Evolutionary conservation across 2,797 vertebrate species (phyloP).

Genomic region (Brachyalestes nurse): DNA sequence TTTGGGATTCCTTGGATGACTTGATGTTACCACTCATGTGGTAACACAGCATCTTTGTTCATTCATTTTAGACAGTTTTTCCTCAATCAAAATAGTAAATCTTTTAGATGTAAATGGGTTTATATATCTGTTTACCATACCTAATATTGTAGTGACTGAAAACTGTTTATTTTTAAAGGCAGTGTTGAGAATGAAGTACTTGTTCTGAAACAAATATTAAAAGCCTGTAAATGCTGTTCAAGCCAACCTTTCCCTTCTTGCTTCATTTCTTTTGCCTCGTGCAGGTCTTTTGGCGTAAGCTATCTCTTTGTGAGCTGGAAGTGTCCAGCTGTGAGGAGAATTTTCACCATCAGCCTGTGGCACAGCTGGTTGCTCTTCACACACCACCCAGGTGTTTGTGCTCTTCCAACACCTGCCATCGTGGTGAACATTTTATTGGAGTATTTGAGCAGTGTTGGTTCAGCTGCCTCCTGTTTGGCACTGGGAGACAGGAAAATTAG

Average conservation of each 20-base stretch:
- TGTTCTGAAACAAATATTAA: too few species aligned
- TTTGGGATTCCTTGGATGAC: too few species aligned
- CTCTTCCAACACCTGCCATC: constrained; percentile 6
- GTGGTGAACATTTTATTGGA: background rate
- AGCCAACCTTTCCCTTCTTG: background rate
- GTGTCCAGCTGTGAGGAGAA: constrained; percentile 31
- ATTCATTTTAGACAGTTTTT: too few species aligned
- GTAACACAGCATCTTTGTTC: too few species aligned
- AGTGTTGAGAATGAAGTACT: too few species aligned
- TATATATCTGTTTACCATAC: too few species aligned
- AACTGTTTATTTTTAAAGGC: too few species aligned
- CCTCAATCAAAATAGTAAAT: too few species aligned
- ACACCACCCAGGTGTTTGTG: constrained; percentile 34
- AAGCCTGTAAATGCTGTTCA: too few species aligned
- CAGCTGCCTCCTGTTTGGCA: background rate
- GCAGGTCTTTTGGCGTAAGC: background rate
- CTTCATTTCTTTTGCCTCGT: background rate
- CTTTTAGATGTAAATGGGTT: too few species aligned
- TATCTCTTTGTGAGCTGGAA: constrained; percentile 19
- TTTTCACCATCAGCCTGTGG: constrained; percentile 2
- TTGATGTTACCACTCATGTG: too few species aligned
- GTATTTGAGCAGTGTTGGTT: background rate
- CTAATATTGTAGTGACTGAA: too few species aligned
- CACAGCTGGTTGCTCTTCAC: constrained; percentile 27
- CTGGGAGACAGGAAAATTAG: background rate